Evolutionary conservation across 2,888 invertebrate genomes (phyloP), one percentile per base, ranked within the genome.

Genomic region (Helicoverpa assulta): DNA sequence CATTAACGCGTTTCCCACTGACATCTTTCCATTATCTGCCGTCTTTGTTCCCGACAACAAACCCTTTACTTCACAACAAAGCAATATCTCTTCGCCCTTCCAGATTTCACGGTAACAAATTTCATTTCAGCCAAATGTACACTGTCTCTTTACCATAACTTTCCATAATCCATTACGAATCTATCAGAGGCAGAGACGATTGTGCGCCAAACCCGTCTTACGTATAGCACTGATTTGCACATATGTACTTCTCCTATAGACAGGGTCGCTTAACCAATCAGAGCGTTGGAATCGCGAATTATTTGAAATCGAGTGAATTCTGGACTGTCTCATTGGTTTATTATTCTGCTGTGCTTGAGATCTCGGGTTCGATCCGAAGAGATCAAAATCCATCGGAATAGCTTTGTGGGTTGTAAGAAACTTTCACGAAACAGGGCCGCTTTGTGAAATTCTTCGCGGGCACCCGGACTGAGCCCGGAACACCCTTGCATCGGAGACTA

Each of bases 111-210:
- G 52, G 59, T 63, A 76, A 60, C 81, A 67, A 80, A 78, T 73
- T 73, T 67, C 64, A 70, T 68, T 80, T 64, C 63, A 65, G 10
- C 65, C 50, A 77, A 76, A 70, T 69, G 77, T 76, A 73, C 70
- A 76, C 67, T 62, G 69, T 58, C 67, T 55, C 21, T 64, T 79
- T 78, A 74, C 57, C 80, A 80, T 81, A 80, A 74, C 74, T 80
- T 80, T 71, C 81, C 80, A 80, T 80, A 80, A 78, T 74, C 81
- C 80, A 80, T 81, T 81, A 78, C 71, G 65, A 57, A 67, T 78
- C 81, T 78, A 80, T 80, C 81, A 74, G 54, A 47, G 26, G 21
- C 80, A 78, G 70, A 71, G 74, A 71, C 69, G 67, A 57, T 64
- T 65, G 73, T 68, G 73, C 68, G 70, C 53, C 59, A 71, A 72